Base-by-base conservation (phyloP, 1,140 invertebrate species). In the Zophobas atratus region DNA sequence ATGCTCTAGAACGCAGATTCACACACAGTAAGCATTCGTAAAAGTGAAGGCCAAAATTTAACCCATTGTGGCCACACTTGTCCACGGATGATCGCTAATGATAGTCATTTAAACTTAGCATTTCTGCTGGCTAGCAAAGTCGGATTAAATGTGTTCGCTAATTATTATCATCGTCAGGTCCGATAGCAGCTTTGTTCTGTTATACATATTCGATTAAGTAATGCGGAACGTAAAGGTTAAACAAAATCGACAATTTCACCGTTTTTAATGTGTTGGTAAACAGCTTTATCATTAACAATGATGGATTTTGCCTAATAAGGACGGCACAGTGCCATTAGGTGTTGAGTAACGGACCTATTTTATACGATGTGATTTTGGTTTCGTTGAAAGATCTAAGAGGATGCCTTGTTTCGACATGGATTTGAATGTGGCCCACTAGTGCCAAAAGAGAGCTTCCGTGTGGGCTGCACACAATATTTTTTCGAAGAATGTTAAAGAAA, bases 31-130 rank as follows among this genome's bases (percentile, higher is more conserved):
- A 20, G 20, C 20, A 20, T 20, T 46, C 8, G 43, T 46, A 46
- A 46, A 46, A 60, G 35, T 60, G 35, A 60, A 60, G 56, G 35
- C 56, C 36, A 39, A 60, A 60, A 36, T 36, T 38, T 38, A 60
- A 60, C 5, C 36, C 35, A n/a, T 46, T 3, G 43, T 46, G 43
- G 43, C 8, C 3, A 3, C 8, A 3, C 43, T 46, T 46, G 43
- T 3, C 43, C 43, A 46, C 8, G 43, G 3, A 46, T 46, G 8
- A 46, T 3, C 20, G n/a, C 2, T 60, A 38, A 60, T 60, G 6
- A 60, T 20, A 60, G 56, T 60, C 34, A 38, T 60, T 60, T 38
- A 6, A 35, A 20, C 34, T 60, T 56, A 56, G 35, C 55, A 35
- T 56, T 60, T 60, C 36, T 34, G 5, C 8, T 60, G 56, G 34